phyloP scores from a whole-genome alignment of 2,888 invertebrate species.

The Torymus tubicola region DNA sequence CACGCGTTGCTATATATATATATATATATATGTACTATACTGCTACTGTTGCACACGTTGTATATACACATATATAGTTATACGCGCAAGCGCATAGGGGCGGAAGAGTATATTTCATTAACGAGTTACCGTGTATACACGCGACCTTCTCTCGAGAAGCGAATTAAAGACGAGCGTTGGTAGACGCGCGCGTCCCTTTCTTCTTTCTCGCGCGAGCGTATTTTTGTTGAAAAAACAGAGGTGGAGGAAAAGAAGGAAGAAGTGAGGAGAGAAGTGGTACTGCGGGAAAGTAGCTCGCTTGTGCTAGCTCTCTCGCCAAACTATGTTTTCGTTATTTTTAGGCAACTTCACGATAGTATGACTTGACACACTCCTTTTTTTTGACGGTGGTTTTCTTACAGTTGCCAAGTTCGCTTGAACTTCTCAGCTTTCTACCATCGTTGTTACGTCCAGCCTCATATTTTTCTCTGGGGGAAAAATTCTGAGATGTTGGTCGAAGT shows the following conservation, averaged over 20 bases:
- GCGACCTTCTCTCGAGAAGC: neutral
- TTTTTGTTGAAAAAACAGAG: constrained; percentile 22
- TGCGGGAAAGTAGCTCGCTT: constrained; percentile 21
- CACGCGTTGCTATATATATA: neutral
- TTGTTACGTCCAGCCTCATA: too few relatives aligned
- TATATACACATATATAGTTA: too few relatives aligned
- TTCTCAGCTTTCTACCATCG: too few relatives aligned
- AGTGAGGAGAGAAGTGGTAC: neutral
- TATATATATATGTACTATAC: too few relatives aligned
- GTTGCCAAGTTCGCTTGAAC: neutral
- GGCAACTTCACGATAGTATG: neutral
- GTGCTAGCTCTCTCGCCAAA: neutral
- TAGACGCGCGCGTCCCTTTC: neutral
- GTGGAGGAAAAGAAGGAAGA: neutral
- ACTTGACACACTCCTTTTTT: constrained; percentile 39
- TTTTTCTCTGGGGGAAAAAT: too few relatives aligned
- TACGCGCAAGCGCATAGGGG: too few relatives aligned
- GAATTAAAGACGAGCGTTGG: constrained; percentile 7
- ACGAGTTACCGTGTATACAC: constrained; percentile 25
- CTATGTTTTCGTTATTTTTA: constrained; percentile 47
- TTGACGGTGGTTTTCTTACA: neutral
- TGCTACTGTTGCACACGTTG: too few relatives aligned
- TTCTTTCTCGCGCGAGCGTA: neutral
- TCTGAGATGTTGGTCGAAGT: too few relatives aligned
- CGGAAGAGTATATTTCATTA: constrained; percentile 43